phyloP scores from a whole-genome alignment of 2,113 vertebrate genomes.

The Corydoras sp. region DNA sequence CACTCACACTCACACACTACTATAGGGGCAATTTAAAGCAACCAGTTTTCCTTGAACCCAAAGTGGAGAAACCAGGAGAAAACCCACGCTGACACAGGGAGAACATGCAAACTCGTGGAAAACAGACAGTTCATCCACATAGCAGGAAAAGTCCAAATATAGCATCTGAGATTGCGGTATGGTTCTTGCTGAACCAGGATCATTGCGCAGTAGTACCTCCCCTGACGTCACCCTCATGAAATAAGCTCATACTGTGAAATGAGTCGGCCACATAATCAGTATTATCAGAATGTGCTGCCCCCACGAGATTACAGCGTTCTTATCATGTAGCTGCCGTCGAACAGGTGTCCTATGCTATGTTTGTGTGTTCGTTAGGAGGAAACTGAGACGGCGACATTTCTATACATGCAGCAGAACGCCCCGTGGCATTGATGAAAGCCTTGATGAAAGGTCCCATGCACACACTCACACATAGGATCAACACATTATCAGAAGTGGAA shows the following conservation, averaged over 20 bases:
- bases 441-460: constrained; percentile 15
- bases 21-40: too few species aligned
- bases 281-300: constrained; percentile 24
- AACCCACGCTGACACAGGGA: too few species aligned
- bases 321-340: constrained; percentile 27
- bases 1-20: too few species aligned
- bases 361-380: constrained; percentile 14
- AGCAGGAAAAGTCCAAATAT: too few species aligned
- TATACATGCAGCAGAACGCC: constrained; percentile 23
- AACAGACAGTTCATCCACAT: too few species aligned
- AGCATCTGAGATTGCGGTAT: neutral
- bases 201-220: constrained; percentile 26
- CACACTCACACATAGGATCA: constrained; percentile 9
- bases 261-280: constrained; percentile 27
- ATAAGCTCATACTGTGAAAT: constrained; percentile 13
- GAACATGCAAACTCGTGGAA: too few species aligned
- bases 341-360: constrained; percentile 32
- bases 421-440: constrained; percentile 28
- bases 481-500: constrained; percentile 25
- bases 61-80: too few species aligned
- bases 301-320: constrained; percentile 24
- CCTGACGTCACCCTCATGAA: constrained; percentile 35
- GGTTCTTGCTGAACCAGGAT: constrained; percentile 19
- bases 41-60: too few species aligned
- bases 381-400: constrained; percentile 30